Evolutionary conservation across 2,888 invertebrate species (phyloP).

Genomic region (Athalia cordata): DNA sequence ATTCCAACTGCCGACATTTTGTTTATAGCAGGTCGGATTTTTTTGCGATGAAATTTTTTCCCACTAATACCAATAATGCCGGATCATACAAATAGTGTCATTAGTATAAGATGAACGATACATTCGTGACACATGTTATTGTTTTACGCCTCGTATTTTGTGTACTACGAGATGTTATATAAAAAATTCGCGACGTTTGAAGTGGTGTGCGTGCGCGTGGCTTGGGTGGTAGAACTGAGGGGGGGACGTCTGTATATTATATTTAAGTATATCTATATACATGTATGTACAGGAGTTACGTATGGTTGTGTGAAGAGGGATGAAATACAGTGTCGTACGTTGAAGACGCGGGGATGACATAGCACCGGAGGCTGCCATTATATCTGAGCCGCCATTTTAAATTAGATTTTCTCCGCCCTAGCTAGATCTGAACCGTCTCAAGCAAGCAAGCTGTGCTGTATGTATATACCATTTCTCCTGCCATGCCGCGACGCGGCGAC

Average conservation of each 20-base stretch:
- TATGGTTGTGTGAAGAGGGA: slow-evolving; percentile 64
- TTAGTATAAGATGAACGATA: too few species aligned
- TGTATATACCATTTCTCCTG: slow-evolving; percentile 14
- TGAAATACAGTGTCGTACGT: slow-evolving; percentile 29
- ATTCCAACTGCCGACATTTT: too few species aligned
- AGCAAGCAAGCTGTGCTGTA: slow-evolving; percentile 54
- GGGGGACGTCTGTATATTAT: background rate
- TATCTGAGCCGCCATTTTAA: slow-evolving; percentile 73
- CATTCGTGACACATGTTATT: too few species aligned
- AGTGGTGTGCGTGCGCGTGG: background rate
- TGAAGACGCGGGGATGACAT: slow-evolving; percentile 58
- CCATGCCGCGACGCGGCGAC: slow-evolving; percentile 50
- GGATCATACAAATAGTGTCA: too few species aligned
- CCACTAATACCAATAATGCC: too few species aligned
- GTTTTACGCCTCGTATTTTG: too few species aligned
- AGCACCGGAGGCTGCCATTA: slow-evolving; percentile 73
- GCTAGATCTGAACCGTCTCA: slow-evolving; percentile 72
- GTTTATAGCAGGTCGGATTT: too few species aligned
- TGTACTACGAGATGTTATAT: too few species aligned
- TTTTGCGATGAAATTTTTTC: too few species aligned
- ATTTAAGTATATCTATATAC: slow-evolving; percentile 46
- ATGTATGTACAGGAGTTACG: slow-evolving; percentile 65
- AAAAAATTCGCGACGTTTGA: too few species aligned
- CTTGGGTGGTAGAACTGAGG: background rate
- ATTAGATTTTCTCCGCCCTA: slow-evolving; percentile 73